A percentile compares a stretch with the other conserved stretches of the same genome.
These are phyloP conservation scores for Brachionus asplanchnoidis DNA, from an alignment of 1,140 invertebrate genomes.

Conservation along the genomic window DNA sequence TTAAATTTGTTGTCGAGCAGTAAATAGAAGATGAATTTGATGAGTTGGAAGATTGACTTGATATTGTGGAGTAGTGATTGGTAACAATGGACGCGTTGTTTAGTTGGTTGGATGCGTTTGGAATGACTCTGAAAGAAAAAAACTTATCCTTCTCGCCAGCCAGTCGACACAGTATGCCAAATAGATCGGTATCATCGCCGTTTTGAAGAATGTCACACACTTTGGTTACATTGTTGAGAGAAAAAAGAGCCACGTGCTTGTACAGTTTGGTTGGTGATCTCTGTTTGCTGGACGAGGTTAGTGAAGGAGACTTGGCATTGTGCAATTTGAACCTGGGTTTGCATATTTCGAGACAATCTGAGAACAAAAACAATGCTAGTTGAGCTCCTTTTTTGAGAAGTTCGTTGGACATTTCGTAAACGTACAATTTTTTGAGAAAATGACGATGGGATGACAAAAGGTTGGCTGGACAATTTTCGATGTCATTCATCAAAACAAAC, in stretches of 20 bases:
- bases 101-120: not conserved
- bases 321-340: constrained; percentile 26
- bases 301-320: constrained; percentile 23
- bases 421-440: constrained; percentile 79
- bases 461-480: constrained; percentile 88
- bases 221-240: constrained; percentile 76
- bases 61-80: constrained; percentile 1
- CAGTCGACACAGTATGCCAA: constrained; percentile 32
- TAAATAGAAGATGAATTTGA: constrained; percentile 42
- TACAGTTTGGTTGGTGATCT: constrained; percentile 65
- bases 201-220: constrained; percentile 82
- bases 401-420: constrained; percentile 77
- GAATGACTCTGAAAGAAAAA: constrained; percentile 41
- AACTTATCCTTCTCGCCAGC: not conserved
- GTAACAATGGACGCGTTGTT: not conserved
- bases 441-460: constrained; percentile 82
- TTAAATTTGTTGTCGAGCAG: constrained; percentile 67
- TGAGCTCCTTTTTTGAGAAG: constrained; percentile 78
- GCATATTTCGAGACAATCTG: constrained; percentile 73
- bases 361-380: constrained; percentile 83
- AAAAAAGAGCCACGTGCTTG: constrained; percentile 82
- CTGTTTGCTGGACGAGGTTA: constrained; percentile 47
- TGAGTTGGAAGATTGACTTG: not conserved
- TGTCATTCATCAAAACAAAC: constrained; percentile 95
- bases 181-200: constrained; percentile 61